Conservation (phyloP, 2,888 invertebrate species). For the Orthonychiurus folsomi region DNA sequence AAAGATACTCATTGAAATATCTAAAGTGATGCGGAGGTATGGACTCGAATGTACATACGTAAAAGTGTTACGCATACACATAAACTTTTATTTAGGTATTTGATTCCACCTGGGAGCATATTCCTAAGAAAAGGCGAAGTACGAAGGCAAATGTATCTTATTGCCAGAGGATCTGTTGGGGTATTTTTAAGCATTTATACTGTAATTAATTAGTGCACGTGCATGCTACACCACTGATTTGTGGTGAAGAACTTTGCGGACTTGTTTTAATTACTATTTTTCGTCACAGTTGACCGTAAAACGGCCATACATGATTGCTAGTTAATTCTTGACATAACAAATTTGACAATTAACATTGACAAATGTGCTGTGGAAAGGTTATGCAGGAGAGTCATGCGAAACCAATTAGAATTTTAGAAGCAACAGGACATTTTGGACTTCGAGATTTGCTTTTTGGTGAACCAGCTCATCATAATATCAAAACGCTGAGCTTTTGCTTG, state of each 20-base stretch:
- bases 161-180: conserved; percentile 31
- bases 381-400: conserved; percentile 5
- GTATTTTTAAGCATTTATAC: too few relatives aligned
- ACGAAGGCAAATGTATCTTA: conserved; percentile 31
- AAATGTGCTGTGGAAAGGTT: not conserved
- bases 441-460: conserved; percentile 35
- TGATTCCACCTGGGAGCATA: conserved; percentile 30
- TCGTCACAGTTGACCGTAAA: too few relatives aligned
- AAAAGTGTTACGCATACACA: too few relatives aligned
- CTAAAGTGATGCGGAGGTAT: conserved; percentile 26
- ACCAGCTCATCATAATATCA: conserved; percentile 30
- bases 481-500: conserved; percentile 30
- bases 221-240: too few relatives aligned
- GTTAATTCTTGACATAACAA: not conserved
- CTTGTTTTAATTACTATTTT: too few relatives aligned
- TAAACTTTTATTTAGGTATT: too few relatives aligned
- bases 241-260: too few relatives aligned
- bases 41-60: too few relatives aligned
- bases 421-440: conserved; percentile 32
- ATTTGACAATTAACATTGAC: not conserved
- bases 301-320: too few relatives aligned
- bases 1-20: conserved; percentile 27
- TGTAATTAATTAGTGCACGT: too few relatives aligned
- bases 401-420: conserved; percentile 20
- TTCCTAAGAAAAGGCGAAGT: conserved; percentile 35